These are phyloP conservation scores for Tapirus indicus DNA, from an alignment of 2,797 vertebrate species.

Conservation along the genomic window DNA sequence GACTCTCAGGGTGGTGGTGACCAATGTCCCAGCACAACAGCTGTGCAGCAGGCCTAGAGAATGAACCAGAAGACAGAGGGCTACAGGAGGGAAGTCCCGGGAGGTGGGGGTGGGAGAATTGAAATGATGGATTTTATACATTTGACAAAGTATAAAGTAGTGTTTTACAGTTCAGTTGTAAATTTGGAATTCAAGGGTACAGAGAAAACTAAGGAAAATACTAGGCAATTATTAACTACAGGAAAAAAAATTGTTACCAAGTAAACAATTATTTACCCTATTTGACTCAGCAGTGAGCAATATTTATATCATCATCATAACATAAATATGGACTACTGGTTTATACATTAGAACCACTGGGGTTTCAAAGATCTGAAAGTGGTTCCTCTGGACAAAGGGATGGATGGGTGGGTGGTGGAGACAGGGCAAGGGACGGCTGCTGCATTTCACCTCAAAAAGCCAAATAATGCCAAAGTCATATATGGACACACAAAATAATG, in stretches of 20 bases:
- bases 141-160: neutral
- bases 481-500: neutral
- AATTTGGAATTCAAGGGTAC: neutral
- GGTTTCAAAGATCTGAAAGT: neutral
- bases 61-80: neutral
- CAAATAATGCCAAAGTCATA: neutral
- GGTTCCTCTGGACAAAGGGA: neutral
- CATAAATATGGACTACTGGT: neutral
- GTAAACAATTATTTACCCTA: neutral
- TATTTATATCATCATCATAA: neutral
- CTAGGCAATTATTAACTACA: neutral
- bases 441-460: neutral
- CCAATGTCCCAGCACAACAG: neutral
- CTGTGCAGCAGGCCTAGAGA: neutral
- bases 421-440: neutral
- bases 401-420: fast-evolving
- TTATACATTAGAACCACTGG: neutral
- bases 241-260: neutral
- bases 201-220: neutral
- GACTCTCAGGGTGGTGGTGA: too few species aligned
- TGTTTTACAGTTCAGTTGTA: neutral
- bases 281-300: neutral
- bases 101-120: fast-evolving
- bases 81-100: neutral
- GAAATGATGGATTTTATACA: neutral